Evolutionary conservation across 2,888 invertebrate species (phyloP).

Genomic region (Oxyteleia sp.): DNA sequence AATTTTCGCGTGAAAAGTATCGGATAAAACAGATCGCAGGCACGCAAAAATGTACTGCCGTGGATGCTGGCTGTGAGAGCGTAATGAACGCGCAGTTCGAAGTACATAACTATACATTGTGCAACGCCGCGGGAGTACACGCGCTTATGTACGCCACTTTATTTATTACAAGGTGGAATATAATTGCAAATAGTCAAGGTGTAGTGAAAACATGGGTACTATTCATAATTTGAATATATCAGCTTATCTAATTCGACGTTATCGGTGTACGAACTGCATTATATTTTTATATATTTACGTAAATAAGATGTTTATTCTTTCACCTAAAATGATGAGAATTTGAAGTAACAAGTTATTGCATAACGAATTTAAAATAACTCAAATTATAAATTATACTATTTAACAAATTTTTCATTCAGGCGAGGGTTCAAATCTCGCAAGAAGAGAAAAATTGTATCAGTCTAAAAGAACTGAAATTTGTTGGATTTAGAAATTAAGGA

Average conservation of each 20-base stretch:
- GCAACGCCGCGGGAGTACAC: conserved; percentile 56
- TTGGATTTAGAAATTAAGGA: no score
- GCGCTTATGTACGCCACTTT: conserved; percentile 56
- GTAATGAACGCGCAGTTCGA: conserved; percentile 39
- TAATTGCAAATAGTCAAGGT: conserved; percentile 63
- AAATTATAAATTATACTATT: no score
- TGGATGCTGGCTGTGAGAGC: conserved; percentile 28
- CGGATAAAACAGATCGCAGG: conserved; percentile 28
- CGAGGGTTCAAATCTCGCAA: no score
- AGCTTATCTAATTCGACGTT: conserved; percentile 50
- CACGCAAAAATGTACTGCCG: conserved; percentile 21
- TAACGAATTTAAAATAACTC: no score
- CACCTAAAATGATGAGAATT: no score
- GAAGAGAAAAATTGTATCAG: no score
- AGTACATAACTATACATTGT: conserved; percentile 53
- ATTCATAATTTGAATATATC: conserved; percentile 61
- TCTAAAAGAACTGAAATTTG: no score
- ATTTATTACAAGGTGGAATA: conserved; percentile 57
- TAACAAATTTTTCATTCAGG: no score
- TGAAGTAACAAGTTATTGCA: no score
- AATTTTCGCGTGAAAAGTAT: conserved; percentile 31
- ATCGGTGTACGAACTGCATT: conserved; percentile 20
- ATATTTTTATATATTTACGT: conserved; percentile 36
- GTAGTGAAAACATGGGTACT: conserved; percentile 22
- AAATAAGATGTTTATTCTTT: no score